Percentiles rank a stretch among this genome's conserved stretches.
These are phyloP conservation scores for Temnothorax longispinosus DNA, from an alignment of 1,140 invertebrate genomes.

Conservation along the genomic window DNA sequence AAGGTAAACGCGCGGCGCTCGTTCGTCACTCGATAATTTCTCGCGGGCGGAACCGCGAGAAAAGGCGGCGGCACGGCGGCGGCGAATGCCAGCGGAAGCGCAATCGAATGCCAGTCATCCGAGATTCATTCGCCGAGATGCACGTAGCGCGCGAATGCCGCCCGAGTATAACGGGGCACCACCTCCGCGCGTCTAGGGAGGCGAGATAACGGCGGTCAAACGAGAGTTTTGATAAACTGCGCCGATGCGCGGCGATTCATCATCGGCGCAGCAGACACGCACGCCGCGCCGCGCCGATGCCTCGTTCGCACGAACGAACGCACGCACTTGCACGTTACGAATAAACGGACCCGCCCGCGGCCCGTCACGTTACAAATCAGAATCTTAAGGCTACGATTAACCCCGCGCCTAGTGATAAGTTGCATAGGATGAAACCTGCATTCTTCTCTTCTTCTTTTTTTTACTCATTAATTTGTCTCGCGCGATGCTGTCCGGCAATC, in stretches of 20 bases:
- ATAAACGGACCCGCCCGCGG: conserved; percentile 22
- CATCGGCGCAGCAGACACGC: conserved; percentile 15
- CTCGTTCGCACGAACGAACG: not conserved
- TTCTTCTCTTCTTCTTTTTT: not conserved
- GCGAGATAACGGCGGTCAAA: conserved; percentile 55
- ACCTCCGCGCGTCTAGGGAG: conserved; percentile 55
- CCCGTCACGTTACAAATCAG: conserved; percentile 39
- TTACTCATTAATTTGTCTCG: not conserved
- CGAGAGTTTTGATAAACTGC: conserved; percentile 59
- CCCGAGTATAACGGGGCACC: conserved; percentile 43
- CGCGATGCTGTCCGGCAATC: not conserved
- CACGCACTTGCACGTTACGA: conserved; percentile 16
- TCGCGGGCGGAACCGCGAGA: conserved; percentile 43
- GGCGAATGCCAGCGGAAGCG: conserved; percentile 53
- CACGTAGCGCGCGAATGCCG: conserved; percentile 23
- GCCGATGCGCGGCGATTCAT: conserved; percentile 32
- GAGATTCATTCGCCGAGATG: conserved; percentile 49
- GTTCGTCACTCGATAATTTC: conserved; percentile 50
- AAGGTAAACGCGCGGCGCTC: conserved; percentile 23
- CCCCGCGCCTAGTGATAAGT: not conserved
- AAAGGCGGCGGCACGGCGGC: conserved; percentile 1
- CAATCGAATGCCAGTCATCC: conserved; percentile 55
- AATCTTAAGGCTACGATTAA: conserved; percentile 25
- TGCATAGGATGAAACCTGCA: not conserved
- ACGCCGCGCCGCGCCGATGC: not conserved